A percentile compares a stretch with the other conserved stretches of the same genome.
These are phyloP conservation scores for Gymnocypris eckloni DNA, from an alignment of 2,797 vertebrate genomes.

Conservation along the genomic window DNA sequence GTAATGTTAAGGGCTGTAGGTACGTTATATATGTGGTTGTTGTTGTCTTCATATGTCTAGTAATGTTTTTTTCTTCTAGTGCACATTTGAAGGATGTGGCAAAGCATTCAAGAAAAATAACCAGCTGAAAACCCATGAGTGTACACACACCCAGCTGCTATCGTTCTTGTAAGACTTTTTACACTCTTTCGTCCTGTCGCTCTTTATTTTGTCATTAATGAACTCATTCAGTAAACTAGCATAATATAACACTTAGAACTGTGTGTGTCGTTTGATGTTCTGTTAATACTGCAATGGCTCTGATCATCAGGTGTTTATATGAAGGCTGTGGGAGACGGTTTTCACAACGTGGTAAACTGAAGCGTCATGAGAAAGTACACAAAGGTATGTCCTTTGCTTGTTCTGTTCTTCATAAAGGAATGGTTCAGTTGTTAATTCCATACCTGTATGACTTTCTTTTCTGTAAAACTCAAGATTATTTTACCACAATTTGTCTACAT, in stretches of 20 bases:
- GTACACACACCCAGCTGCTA: constrained; percentile 82
- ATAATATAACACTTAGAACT: not conserved
- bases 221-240: not conserved
- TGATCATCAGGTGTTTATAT: constrained; percentile 75
- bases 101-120: constrained; percentile 91
- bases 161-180: constrained; percentile 79
- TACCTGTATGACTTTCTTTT: not conserved
- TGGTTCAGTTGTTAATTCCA: not conserved
- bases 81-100: constrained; percentile 82
- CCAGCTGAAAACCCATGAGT: constrained; percentile 87
- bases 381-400: constrained; percentile 71
- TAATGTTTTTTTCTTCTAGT: constrained; percentile 65
- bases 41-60: not conserved
- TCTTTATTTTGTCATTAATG: not conserved
- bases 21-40: not conserved
- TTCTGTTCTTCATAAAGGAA: not conserved
- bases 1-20: not conserved
- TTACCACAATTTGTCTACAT: not conserved
- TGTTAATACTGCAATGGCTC: not conserved
- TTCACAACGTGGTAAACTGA: constrained; percentile 78
- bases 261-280: not conserved
- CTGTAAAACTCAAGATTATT: not conserved
- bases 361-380: constrained; percentile 89
- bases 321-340: constrained; percentile 87
- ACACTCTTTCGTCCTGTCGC: not conserved